Evolutionary conservation across 2,888 invertebrate genomes (phyloP).

Genomic region (Hemaris fuciformis): DNA sequence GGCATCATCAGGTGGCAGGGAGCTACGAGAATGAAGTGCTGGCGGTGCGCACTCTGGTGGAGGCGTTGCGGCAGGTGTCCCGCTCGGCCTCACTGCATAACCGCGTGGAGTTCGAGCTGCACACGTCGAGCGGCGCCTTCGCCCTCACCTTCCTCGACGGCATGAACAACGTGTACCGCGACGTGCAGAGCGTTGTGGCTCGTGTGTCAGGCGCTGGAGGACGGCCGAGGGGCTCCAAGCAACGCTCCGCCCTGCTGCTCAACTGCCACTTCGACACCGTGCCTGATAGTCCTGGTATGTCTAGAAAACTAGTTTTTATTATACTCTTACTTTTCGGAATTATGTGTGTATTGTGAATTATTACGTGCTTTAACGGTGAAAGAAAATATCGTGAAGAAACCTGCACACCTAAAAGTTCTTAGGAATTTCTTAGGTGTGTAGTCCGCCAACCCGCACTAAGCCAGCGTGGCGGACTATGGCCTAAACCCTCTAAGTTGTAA

Average conservation of each 20-base stretch:
- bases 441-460: no score
- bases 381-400: no score
- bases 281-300: conserved; percentile 28
- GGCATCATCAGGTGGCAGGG: conserved; percentile 78
- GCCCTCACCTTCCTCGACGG: conserved; percentile 88
- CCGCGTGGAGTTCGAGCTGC: conserved; percentile 84
- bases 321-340: no score
- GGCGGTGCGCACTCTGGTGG: conserved; percentile 83
- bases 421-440: no score
- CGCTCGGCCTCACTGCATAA: conserved; percentile 77
- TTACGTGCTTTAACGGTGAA: no score
- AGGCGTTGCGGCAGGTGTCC: conserved; percentile 76
- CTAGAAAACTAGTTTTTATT: neutral
- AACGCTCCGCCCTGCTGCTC: conserved; percentile 85
- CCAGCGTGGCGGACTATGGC: no score
- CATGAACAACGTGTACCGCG: conserved; percentile 91
- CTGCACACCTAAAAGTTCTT: no score
- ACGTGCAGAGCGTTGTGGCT: conserved; percentile 90
- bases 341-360: no score
- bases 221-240: conserved; percentile 57
- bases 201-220: conserved; percentile 68
- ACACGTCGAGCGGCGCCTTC: conserved; percentile 88
- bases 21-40: conserved; percentile 91
- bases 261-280: conserved; percentile 97
- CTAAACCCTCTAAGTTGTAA: no score